phyloP scores from a whole-genome alignment of 2,797 vertebrate species.

The Poliocrania exsul region DNA sequence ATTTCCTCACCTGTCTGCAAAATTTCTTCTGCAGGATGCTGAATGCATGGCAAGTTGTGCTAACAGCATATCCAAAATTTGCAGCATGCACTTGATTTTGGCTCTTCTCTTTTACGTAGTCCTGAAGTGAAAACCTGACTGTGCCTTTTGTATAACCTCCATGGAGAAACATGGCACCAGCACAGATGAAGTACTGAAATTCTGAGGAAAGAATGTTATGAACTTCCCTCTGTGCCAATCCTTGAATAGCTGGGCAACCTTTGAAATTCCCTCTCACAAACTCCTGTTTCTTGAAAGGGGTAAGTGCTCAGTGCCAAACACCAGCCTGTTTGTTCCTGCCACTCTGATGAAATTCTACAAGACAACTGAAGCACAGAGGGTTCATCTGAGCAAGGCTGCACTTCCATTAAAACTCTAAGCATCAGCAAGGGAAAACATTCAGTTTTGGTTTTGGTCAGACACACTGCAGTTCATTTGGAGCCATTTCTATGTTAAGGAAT shows the following conservation, averaged over 20 bases:
- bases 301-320: not conserved
- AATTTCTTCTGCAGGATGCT: not conserved
- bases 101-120: not conserved
- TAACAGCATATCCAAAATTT: not conserved
- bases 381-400: not conserved
- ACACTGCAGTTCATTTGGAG: not conserved
- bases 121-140: not conserved
- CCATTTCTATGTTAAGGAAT: not conserved
- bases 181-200: not conserved
- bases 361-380: not conserved
- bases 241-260: not conserved
- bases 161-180: not conserved
- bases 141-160: not conserved
- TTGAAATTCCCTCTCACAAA: slow-evolving; percentile 44
- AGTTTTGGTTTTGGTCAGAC: not conserved
- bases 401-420: not conserved
- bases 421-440: not conserved
- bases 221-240: not conserved
- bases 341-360: slow-evolving; percentile 2
- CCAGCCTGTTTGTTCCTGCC: slow-evolving; percentile 28
- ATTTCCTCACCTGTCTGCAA: not conserved
- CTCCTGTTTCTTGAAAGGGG: not conserved
- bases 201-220: not conserved
- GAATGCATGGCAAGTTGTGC: not conserved
- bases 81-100: not conserved